phyloP scores from a whole-genome alignment of 2,888 invertebrate species.

The Anthoptus insignis region DNA sequence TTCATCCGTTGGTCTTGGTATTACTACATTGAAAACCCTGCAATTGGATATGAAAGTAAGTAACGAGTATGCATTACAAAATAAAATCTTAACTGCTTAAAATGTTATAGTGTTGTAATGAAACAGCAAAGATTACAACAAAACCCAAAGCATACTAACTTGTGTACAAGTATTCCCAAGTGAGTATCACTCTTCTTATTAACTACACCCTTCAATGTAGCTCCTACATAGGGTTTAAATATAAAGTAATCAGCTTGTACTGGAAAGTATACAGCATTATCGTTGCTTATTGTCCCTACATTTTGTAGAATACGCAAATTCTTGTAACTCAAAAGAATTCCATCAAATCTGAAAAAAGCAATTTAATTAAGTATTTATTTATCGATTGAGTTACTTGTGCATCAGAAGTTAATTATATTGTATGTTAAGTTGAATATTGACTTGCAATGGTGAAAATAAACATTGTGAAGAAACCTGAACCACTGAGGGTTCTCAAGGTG shows the following conservation, averaged over 20 bases:
- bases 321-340: conserved; percentile 89
- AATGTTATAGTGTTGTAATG: no score
- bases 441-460: no score
- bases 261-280: conserved; percentile 89
- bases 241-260: conserved; percentile 90
- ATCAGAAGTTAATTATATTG: no score
- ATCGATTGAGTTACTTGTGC: no score
- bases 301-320: conserved; percentile 87
- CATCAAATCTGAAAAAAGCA: conserved; percentile 86
- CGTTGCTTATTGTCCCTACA: conserved; percentile 87
- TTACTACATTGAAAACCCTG: conserved; percentile 90
- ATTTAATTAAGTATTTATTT: no score
- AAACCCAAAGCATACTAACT: no score
- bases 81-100: no score
- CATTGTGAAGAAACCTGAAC: no score
- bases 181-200: conserved; percentile 90
- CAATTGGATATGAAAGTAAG: conserved; percentile 8
- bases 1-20: conserved; percentile 86
- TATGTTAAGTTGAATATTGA: no score
- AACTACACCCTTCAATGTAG: conserved; percentile 88
- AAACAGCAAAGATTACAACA: no score
- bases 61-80: conserved; percentile 42
- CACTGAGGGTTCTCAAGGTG: no score
- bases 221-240: conserved; percentile 87
- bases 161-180: conserved; percentile 90